Base-by-base conservation (phyloP, 1,140 invertebrate species). In the Ctenoplectra terminalis region DNA sequence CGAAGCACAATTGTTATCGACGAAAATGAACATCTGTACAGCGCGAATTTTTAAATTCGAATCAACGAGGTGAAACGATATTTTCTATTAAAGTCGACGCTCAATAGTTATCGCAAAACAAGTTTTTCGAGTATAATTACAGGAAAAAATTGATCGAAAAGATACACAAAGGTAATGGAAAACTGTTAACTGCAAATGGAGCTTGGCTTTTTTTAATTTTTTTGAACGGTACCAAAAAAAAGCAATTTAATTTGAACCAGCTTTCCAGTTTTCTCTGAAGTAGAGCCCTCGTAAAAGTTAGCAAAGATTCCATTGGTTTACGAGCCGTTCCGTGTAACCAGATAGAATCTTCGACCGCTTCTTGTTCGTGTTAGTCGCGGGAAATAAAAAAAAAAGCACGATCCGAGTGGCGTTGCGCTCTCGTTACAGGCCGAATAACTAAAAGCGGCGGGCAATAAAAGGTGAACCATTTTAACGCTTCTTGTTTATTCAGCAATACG, bases 391-490 rank as follows among this genome's bases (percentile, higher is more conserved):
- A 71, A 37, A 64, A 6, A 9, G n/a, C 2, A 23, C 5, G 2
- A 37, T 61, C n/a, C 40, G 4, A 52, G 31, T 9, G 34, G 20
- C 34, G n/a, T 15, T 52, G 34, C 61, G 60, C 29, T 63, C 56
- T 74, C 29, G 71, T 74, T 50, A 37, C 29, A 23, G 20, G 2
- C 5, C 29, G n/a, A 46, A 29, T 6, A 13, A 11, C 37, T 26
- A 37, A 61, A 40, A 46, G 2, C 0, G 13, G 11, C 20, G 34
- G 43, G 26, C 48, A 31, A 75, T 63, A 64, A 76, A 50, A 63
- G 54, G 43, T 29, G 50, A 69, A 43, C 31, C 17, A 20, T 76
- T 81, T 77, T 48, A 58, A 34, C 52, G 72, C 31, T 67, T 52
- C 46, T 69, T 69, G 46, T 26, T 56, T 82, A 58, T 66, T 46